phyloP scores from a whole-genome alignment of 1,140 invertebrate genomes.

The Ganaspis sp. region DNA sequence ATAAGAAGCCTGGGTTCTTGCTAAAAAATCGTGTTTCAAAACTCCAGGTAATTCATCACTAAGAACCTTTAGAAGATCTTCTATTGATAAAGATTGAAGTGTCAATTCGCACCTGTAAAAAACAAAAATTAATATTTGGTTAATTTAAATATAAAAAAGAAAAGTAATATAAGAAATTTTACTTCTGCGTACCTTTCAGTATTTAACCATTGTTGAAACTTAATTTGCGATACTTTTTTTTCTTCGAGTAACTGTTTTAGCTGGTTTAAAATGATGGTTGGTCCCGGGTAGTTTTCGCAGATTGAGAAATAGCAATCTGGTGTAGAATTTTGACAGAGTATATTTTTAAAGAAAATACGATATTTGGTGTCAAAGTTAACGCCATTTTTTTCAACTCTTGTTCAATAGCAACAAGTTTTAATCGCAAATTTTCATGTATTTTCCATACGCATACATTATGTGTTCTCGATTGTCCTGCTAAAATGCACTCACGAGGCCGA shows the following conservation, averaged over 20 bases:
- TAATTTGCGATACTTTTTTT: neutral
- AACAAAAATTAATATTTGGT: neutral
- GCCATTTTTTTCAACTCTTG: constrained; percentile 29
- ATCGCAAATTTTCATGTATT: constrained; percentile 32
- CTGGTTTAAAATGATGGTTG: constrained; percentile 29
- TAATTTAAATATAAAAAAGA: neutral
- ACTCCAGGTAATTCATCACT: constrained; percentile 30
- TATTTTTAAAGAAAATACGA: constrained; percentile 36
- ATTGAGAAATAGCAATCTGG: constrained; percentile 34
- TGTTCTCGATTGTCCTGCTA: constrained; percentile 22
- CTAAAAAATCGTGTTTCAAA: constrained; percentile 41
- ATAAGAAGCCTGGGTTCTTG: constrained; percentile 35
- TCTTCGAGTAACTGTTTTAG: constrained; percentile 12
- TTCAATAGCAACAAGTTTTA: constrained; percentile 20
- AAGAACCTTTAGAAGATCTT: neutral
- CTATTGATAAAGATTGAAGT: constrained; percentile 27
- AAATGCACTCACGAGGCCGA: constrained; percentile 30
- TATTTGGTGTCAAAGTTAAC: constrained; percentile 3
- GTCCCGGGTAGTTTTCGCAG: constrained; percentile 39
- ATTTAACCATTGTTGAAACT: constrained; percentile 5
- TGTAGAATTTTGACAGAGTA: constrained; percentile 32
- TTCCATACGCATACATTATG: constrained; percentile 30
- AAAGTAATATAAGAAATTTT: too few relatives aligned
- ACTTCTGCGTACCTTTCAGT: constrained; percentile 6
- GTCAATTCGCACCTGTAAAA: constrained; percentile 37